These are phyloP conservation scores for Podargus strigoides DNA, from an alignment of 2,797 vertebrate species.

Conservation along the genomic window DNA sequence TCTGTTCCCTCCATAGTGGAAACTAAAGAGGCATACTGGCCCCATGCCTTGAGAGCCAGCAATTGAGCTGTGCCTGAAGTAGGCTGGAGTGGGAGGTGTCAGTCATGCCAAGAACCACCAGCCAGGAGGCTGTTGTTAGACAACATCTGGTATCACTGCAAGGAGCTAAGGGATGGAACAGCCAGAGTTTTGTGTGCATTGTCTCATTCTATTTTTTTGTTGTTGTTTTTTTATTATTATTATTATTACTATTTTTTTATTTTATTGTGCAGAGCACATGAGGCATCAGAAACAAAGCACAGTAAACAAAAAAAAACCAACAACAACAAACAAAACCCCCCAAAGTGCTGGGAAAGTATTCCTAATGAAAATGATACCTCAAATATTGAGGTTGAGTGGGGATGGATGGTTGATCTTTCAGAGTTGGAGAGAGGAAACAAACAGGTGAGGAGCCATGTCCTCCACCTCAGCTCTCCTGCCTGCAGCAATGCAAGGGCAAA, in stretches of 20 bases:
- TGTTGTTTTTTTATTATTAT: too few relatives aligned
- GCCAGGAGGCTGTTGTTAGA: background rate
- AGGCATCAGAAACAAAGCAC: background rate
- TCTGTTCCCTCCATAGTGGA: background rate
- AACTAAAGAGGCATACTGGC: background rate
- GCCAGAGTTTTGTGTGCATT: background rate
- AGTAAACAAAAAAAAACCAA: background rate
- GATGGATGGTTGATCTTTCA: background rate
- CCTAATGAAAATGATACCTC: background rate
- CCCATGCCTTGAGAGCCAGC: background rate
- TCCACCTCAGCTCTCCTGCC: background rate
- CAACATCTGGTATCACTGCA: constrained; percentile 5
- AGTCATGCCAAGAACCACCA: background rate
- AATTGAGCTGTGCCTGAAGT: background rate
- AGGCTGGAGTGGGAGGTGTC: background rate
- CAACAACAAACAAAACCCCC: background rate
- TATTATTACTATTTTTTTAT: background rate
- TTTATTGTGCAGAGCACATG: background rate
- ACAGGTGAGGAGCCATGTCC: background rate
- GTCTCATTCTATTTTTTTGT: background rate
- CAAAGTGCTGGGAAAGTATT: background rate
- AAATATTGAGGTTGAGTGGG: background rate
- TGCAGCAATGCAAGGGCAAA: background rate
- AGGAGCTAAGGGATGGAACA: background rate
- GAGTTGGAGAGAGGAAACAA: background rate